Evolutionary conservation across 2,888 invertebrate genomes (phyloP).

Genomic region (Piscicola geometra): DNA sequence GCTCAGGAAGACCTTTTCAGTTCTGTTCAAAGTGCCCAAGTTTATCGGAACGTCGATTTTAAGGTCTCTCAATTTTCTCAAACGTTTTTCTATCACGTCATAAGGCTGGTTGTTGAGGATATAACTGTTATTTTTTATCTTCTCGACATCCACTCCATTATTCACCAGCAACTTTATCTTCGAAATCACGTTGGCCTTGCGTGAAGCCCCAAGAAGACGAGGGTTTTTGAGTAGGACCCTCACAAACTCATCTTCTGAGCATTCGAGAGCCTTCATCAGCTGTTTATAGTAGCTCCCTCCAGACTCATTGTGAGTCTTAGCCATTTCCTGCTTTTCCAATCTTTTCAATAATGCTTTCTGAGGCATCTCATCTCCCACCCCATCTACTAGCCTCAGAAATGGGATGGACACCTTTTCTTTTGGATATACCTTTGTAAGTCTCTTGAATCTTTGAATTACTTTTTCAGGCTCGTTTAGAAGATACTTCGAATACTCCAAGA

Average conservation of each 20-base stretch:
- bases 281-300: background rate
- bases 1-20: background rate
- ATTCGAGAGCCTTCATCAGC: background rate
- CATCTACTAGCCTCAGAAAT: background rate
- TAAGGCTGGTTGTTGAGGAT: background rate
- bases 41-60: background rate
- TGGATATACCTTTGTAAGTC: background rate
- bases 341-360: background rate
- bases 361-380: background rate
- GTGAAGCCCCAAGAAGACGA: background rate
- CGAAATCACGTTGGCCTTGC: background rate
- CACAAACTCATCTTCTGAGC: constrained; percentile 15
- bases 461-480: background rate
- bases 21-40: constrained; percentile 1
- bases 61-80: background rate
- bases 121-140: background rate
- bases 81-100: background rate
- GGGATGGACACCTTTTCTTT: background rate
- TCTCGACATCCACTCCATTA: background rate
- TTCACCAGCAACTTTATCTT: background rate
- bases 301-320: background rate
- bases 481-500: background rate
- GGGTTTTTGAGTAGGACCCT: constrained; percentile 2
- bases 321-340: background rate
- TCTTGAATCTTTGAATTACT: background rate